Evolutionary conservation across 2,113 vertebrate species (phyloP).

Genomic region (Limanda limanda): DNA sequence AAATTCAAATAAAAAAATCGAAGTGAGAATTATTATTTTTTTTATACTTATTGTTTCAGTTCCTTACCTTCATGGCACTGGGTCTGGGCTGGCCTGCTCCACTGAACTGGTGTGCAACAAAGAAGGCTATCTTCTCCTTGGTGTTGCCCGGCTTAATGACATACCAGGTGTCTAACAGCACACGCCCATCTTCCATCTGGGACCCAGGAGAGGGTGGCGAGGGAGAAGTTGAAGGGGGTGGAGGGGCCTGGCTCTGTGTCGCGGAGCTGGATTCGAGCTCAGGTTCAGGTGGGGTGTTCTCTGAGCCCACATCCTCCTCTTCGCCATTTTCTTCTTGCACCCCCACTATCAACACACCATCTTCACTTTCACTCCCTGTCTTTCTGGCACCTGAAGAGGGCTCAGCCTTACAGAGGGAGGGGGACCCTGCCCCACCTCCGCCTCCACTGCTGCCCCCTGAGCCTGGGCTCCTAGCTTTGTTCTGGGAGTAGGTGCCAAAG

Average conservation of each 20-base stretch:
- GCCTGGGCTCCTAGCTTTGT: slow-evolving; percentile 83
- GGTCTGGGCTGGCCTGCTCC: slow-evolving; percentile 80
- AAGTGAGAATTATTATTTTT: neutral
- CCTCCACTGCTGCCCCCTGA: slow-evolving; percentile 66
- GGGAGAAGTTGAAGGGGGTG: slow-evolving; percentile 56
- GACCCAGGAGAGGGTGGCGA: slow-evolving; percentile 65
- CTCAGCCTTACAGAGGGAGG: slow-evolving; percentile 79
- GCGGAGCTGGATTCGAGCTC: slow-evolving; percentile 49
- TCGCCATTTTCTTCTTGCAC: slow-evolving; percentile 64
- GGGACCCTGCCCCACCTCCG: slow-evolving; percentile 48
- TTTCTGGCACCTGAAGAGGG: slow-evolving; percentile 56
- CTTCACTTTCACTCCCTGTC: slow-evolving; percentile 61
- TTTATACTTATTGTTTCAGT: neutral
- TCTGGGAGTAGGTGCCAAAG: slow-evolving; percentile 92
- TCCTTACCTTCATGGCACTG: slow-evolving; percentile 88
- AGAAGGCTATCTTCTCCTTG: slow-evolving; percentile 97
- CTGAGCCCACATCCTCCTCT: slow-evolving; percentile 79
- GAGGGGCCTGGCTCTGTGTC: slow-evolving; percentile 56
- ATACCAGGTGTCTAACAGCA: slow-evolving; percentile 95
- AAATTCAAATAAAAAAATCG: neutral
- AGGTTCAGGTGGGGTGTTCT: slow-evolving; percentile 86
- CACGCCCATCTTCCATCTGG: slow-evolving; percentile 88
- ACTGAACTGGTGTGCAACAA: slow-evolving; percentile 94
- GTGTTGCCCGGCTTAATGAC: slow-evolving; percentile 98
- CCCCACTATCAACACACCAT: slow-evolving; percentile 62